Evolutionary conservation across 2,113 vertebrate species (phyloP).

Genomic region (Octodon degus): DNA sequence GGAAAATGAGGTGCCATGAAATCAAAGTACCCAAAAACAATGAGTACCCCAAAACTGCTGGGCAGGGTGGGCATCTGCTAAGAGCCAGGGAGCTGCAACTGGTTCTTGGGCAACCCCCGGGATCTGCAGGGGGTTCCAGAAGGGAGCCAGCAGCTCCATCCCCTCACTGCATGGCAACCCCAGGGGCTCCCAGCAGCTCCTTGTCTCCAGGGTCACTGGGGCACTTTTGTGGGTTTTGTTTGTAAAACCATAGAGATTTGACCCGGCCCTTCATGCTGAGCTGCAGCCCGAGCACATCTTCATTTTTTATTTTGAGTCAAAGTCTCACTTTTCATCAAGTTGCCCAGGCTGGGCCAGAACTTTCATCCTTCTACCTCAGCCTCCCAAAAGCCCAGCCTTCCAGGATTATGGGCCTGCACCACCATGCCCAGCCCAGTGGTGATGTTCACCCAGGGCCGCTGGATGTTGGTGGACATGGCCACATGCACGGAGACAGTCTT

Average conservation of each 20-base stretch:
- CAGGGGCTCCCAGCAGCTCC: rapidly evolving
- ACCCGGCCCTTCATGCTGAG: neutral
- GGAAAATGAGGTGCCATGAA: neutral
- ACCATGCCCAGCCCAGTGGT: neutral
- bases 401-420: neutral
- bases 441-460: neutral
- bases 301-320: neutral
- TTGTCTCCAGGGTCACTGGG: rapidly evolving
- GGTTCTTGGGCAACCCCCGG: rapidly evolving
- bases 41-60: neutral
- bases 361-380: neutral
- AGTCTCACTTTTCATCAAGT: neutral
- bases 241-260: neutral
- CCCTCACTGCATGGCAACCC: too few relatives aligned
- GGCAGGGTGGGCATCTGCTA: rapidly evolving
- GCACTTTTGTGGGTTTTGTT: neutral
- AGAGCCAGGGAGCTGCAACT: rapidly evolving
- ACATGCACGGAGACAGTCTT: rapidly evolving
- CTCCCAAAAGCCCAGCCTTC: neutral
- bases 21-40: too few relatives aligned
- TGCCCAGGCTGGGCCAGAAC: neutral
- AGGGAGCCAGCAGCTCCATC: neutral
- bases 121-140: too few relatives aligned
- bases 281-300: neutral
- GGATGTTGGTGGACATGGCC: neutral